These are phyloP conservation scores for Nipponacmea schrenckii DNA, from an alignment of 2,888 invertebrate genomes.

Conservation along the genomic window DNA sequence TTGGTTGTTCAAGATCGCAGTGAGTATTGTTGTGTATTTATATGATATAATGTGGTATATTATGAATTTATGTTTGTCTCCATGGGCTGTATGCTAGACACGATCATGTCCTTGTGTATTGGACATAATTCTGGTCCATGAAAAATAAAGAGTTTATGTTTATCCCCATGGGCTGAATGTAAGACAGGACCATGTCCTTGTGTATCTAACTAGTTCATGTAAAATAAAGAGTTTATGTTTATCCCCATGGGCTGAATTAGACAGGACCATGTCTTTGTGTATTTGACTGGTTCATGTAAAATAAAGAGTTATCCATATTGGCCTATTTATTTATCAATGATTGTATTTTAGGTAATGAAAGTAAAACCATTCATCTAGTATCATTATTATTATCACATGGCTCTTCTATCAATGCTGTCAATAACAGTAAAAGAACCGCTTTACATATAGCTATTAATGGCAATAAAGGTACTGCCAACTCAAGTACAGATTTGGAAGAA, in stretches of 20 bases:
- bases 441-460: slow-evolving; percentile 69
- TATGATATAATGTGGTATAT: background rate
- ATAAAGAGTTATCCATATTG: slow-evolving; percentile 1
- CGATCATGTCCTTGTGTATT: no score
- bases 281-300: no score
- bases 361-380: slow-evolving; percentile 46
- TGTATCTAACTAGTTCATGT: no score
- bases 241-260: no score
- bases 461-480: slow-evolving; percentile 67
- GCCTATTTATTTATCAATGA: background rate
- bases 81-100: no score
- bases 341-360: slow-evolving; percentile 36
- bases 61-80: no score
- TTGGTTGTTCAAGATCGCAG: slow-evolving; percentile 57
- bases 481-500: slow-evolving; percentile 69
- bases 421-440: slow-evolving; percentile 62
- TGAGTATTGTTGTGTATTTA: slow-evolving; percentile 22
- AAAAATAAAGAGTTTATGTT: no score
- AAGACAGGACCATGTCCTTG: no score
- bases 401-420: slow-evolving; percentile 52
- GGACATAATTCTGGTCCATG: no score
- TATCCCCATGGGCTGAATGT: no score
- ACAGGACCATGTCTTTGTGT: no score
- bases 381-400: slow-evolving; percentile 57
- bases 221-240: no score